phyloP scores from a whole-genome alignment of 2,797 vertebrate genomes.

The Coccyzus lansbergi region DNA sequence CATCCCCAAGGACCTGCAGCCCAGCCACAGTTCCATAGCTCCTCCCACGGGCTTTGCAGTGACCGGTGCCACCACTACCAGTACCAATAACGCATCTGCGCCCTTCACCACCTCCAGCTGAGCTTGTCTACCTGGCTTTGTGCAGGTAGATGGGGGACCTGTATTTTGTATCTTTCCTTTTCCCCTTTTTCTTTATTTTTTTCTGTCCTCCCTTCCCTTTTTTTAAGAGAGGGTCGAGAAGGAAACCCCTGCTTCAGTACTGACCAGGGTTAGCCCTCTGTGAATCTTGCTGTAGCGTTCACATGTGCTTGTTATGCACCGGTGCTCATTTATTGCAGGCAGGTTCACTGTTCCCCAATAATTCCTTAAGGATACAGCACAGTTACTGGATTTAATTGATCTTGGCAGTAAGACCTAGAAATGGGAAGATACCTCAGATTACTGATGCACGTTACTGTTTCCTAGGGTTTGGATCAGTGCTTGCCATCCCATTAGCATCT shows the following conservation, averaged over 20 bases:
- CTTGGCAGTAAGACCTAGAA: conserved; percentile 76
- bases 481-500: conserved; percentile 73
- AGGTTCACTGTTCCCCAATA: conserved; percentile 67
- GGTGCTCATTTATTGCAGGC: conserved; percentile 82
- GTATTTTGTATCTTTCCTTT: conserved; percentile 63
- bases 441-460: conserved; percentile 78
- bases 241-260: conserved; percentile 64
- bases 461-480: conserved; percentile 72
- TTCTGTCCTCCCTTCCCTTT: conserved; percentile 60
- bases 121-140: conserved; percentile 75
- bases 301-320: conserved; percentile 78
- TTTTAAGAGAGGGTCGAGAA: conserved; percentile 60
- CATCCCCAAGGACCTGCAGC: conserved; percentile 99
- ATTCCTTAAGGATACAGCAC: conserved; percentile 76
- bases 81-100: conserved; percentile 89
- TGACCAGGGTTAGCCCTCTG: conserved; percentile 69
- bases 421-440: conserved; percentile 82
- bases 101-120: conserved; percentile 91
- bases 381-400: conserved; percentile 75
- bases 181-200: conserved; percentile 59
- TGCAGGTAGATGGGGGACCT: conserved; percentile 75
- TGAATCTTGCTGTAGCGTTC: conserved; percentile 78
- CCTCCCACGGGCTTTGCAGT: conserved; percentile 95
- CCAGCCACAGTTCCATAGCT: conserved; percentile 98
- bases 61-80: conserved; percentile 93